Evolutionary conservation across 1,140 invertebrate genomes (phyloP).

Genomic region (Ctenoplectra terminalis): DNA sequence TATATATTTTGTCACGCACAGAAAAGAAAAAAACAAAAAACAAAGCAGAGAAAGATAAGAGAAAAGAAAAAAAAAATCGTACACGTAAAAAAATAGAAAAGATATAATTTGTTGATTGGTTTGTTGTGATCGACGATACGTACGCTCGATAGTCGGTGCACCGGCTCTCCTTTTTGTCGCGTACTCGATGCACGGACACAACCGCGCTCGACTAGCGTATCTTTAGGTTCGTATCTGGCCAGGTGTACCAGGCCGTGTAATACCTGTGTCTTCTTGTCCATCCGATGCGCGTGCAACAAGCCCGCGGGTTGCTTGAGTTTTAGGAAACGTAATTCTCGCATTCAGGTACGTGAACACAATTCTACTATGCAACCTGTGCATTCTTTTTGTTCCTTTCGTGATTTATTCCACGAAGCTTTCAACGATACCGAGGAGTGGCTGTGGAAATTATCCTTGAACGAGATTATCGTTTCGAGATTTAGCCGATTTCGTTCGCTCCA

Average conservation of each 20-base stretch:
- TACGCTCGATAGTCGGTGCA: constrained; percentile 41
- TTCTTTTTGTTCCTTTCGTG: background rate
- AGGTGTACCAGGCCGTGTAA: constrained; percentile 60
- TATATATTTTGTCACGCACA: constrained; percentile 3
- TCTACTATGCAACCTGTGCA: background rate
- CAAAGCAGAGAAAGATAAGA: background rate
- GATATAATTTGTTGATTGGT: constrained; percentile 47
- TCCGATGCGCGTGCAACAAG: constrained; percentile 62
- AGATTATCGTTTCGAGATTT: constrained; percentile 7
- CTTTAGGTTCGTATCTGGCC: constrained; percentile 53
- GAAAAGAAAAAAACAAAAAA: background rate
- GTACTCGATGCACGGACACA: constrained; percentile 58
- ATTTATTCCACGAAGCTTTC: background rate
- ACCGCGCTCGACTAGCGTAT: constrained; percentile 49
- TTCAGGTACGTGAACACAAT: constrained; percentile 67
- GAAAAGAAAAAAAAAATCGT: background rate
- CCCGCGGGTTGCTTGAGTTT: constrained; percentile 66
- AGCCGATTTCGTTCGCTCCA: too few relatives aligned
- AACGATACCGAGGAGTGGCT: background rate
- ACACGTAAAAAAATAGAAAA: background rate
- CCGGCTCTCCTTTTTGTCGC: constrained; percentile 37
- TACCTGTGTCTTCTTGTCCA: constrained; percentile 67
- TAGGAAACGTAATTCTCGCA: constrained; percentile 67
- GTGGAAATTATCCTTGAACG: constrained; percentile 14
- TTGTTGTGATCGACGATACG: constrained; percentile 54